Conservation (phyloP, 35 echinoderm and acorn worm genomes). For the Stichopus chloronotus region DNA sequence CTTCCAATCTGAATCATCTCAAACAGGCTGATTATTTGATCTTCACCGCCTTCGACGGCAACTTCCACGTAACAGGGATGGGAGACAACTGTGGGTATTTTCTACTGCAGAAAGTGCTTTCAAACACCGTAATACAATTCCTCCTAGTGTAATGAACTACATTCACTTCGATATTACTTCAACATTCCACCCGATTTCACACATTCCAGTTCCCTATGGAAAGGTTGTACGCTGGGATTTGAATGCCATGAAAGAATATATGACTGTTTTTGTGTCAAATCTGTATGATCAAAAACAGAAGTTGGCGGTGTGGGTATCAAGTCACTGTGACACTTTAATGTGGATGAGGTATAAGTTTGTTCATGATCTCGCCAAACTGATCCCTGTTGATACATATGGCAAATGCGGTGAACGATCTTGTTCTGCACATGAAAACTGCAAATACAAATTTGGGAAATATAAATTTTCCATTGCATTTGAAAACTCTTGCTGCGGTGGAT, state of each 20-base stretch:
- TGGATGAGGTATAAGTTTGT: not conserved
- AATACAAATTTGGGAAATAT: not conserved
- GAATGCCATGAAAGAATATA: not conserved
- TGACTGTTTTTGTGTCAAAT: not conserved
- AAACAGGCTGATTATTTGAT: not conserved
- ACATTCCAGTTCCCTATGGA: not conserved
- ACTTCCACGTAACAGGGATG: not conserved
- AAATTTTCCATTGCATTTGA: conserved; percentile 24
- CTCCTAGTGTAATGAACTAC: not conserved
- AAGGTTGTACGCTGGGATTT: not conserved
- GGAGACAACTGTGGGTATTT: not conserved
- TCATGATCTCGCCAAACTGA: not conserved
- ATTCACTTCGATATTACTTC: not conserved
- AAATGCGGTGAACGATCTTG: not conserved
- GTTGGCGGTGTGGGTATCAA: not conserved
- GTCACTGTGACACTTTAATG: conserved; percentile 1
- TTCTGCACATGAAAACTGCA: not conserved
- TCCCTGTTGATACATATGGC: conserved; percentile 23
- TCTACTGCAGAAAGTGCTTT: conserved; percentile 15
- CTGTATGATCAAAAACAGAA: not conserved
- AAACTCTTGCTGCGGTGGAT: not conserved
- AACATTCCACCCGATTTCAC: not conserved
- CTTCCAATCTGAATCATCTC: not conserved
- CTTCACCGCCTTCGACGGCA: not conserved
- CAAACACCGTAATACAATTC: not conserved